These are phyloP conservation scores for Xenopus tropicalis DNA, from an alignment of 2,113 vertebrate genomes.

Conservation along the genomic window UCB_Xtro_10.0 CM004444.2:53011501-53012000, in stretches of 20 bases:
- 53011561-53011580: background rate
- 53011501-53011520: background rate
- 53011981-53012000: too few species aligned
- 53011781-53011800: background rate
- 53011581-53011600: conserved; percentile 14
- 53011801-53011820: background rate
- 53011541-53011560: background rate
- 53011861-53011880: too few species aligned
- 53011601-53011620: conserved; percentile 6
- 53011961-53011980: too few species aligned
- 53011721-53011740: background rate
- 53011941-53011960: too few species aligned
- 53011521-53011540: conserved; percentile 23
- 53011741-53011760: background rate
- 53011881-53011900: too few species aligned
- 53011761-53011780: background rate
- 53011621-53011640: conserved; percentile 26
- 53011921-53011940: too few species aligned
- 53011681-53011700: conserved; percentile 2
- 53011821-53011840: background rate
- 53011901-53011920: too few species aligned
- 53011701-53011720: background rate
- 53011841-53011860: too few species aligned
- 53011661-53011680: conserved; percentile 31
- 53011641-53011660: conserved; percentile 24